A percentile compares a stretch with the other conserved stretches of the same genome.
Evolutionary conservation across 1,140 invertebrate genomes (phyloP).

Genomic region (Hylaeus volcanicus): DNA sequence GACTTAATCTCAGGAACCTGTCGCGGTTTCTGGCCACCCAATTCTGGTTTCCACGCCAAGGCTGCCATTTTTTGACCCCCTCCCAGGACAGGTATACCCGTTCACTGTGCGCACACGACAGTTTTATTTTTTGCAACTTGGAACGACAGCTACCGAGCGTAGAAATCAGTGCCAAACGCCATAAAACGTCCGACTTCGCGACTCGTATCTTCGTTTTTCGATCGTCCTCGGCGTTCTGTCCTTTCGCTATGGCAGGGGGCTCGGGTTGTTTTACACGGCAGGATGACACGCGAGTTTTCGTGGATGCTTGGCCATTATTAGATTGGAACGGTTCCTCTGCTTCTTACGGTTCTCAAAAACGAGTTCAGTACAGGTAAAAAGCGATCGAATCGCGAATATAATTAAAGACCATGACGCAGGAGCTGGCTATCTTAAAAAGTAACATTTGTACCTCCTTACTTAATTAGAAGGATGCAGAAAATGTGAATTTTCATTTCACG

Average conservation of each 20-base stretch:
- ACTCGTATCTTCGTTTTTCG: background rate
- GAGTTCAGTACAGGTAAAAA: background rate
- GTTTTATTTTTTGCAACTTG: background rate
- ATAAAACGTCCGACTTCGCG: conserved; percentile 32
- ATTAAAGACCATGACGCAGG: no score
- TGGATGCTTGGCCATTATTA: conserved; percentile 18
- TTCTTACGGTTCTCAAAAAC: background rate
- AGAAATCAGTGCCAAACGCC: conserved; percentile 48
- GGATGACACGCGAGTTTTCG: conserved; percentile 26
- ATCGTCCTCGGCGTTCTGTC: background rate
- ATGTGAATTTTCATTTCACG: no score
- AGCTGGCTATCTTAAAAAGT: no score
- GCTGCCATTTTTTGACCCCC: background rate
- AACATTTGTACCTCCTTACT: no score
- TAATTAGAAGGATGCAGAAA: no score
- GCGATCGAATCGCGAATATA: background rate
- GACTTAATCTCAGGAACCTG: conserved; percentile 2
- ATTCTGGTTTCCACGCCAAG: conserved; percentile 43
- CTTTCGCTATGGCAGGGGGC: background rate
- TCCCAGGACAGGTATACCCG: background rate
- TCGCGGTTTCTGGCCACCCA: conserved; percentile 20
- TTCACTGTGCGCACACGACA: background rate
- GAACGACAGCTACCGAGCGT: conserved; percentile 16
- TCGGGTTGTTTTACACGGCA: no score
- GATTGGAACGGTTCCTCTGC: background rate